Evolutionary conservation across 1,140 invertebrate genomes (phyloP).

Genomic region (Dendroctonus ponderosae): DNA sequence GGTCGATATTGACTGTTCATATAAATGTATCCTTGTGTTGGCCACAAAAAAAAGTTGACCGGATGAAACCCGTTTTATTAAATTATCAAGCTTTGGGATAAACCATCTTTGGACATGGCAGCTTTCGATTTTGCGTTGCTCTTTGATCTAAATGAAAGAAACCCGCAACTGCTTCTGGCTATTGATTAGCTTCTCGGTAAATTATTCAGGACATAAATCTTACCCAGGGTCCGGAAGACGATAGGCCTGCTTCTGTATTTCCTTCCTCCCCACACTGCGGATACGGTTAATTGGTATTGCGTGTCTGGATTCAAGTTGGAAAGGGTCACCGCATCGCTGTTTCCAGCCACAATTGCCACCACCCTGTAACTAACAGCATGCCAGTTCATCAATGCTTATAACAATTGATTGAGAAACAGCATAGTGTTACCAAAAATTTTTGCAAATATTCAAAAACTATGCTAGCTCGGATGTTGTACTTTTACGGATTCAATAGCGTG

Average conservation of each 20-base stretch:
- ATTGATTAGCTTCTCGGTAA: too few relatives aligned
- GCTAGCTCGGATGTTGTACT: not conserved
- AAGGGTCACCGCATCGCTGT: constrained; percentile 78
- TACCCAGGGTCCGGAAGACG: constrained; percentile 83
- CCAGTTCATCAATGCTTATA: constrained; percentile 37
- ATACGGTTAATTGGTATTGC: constrained; percentile 80
- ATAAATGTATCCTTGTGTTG: too few relatives aligned
- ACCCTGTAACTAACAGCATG: constrained; percentile 80
- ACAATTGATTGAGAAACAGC: too few relatives aligned
- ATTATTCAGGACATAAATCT: constrained; percentile 43
- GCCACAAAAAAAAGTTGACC: too few relatives aligned
- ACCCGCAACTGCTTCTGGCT: too few relatives aligned
- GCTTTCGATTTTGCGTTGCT: too few relatives aligned
- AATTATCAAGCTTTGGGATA: too few relatives aligned
- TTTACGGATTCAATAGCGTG: too few relatives aligned
- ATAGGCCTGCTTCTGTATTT: constrained; percentile 78
- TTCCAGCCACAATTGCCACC: constrained; percentile 80
- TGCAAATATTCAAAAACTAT: not conserved
- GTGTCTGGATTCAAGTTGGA: constrained; percentile 78
- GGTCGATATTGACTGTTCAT: too few relatives aligned
- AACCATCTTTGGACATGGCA: too few relatives aligned
- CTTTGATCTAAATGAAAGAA: too few relatives aligned
- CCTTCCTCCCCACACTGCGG: constrained; percentile 73
- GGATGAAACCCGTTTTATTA: too few relatives aligned
- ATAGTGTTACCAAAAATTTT: not conserved